These are phyloP conservation scores for Frankliniella fusca DNA, from an alignment of 2,888 invertebrate genomes.

Conservation along the genomic window DNA sequence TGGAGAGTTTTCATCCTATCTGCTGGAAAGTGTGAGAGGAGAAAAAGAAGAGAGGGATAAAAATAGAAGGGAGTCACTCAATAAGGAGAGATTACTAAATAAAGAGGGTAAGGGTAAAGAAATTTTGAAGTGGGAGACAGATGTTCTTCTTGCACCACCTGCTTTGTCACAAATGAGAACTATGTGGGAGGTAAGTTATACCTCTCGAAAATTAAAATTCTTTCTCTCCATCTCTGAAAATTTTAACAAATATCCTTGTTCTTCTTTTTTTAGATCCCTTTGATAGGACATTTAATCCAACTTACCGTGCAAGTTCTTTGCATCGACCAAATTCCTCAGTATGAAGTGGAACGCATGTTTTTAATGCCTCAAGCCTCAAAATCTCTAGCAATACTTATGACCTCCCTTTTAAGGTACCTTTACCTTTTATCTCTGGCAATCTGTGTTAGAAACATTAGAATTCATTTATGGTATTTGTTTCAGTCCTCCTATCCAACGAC, in stretches of 20 bases:
- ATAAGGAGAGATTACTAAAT: slow-evolving; percentile 44
- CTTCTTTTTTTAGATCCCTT: slow-evolving; percentile 50
- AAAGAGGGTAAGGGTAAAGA: slow-evolving; percentile 48
- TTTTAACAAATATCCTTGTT: slow-evolving; percentile 25
- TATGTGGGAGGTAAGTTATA: slow-evolving; percentile 55
- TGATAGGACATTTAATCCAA: slow-evolving; percentile 55
- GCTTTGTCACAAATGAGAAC: slow-evolving; percentile 48
- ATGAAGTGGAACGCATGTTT: slow-evolving; percentile 56
- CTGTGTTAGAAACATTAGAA: not conserved
- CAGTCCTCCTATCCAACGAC: slow-evolving; percentile 46
- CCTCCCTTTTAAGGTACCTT: slow-evolving; percentile 51
- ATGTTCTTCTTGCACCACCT: slow-evolving; percentile 47
- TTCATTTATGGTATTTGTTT: slow-evolving; percentile 36
- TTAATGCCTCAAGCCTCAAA: slow-evolving; percentile 54
- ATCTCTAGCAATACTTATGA: slow-evolving; percentile 54
- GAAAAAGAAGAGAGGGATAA: slow-evolving; percentile 27
- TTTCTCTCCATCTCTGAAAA: slow-evolving; percentile 10
- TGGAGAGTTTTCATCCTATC: slow-evolving; percentile 26
- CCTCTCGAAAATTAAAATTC: not conserved
- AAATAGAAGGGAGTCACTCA: not conserved
- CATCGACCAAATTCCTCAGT: slow-evolving; percentile 54
- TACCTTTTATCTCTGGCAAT: slow-evolving; percentile 29
- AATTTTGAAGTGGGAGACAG: slow-evolving; percentile 50
- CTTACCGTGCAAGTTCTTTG: slow-evolving; percentile 52
- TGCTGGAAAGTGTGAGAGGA: slow-evolving; percentile 28